Percentiles rank a stretch among this genome's conserved stretches.
These are phyloP conservation scores for Corella eumyota DNA, from an alignment of 23 tunicate genomes.

Conservation along the genomic window DNA sequence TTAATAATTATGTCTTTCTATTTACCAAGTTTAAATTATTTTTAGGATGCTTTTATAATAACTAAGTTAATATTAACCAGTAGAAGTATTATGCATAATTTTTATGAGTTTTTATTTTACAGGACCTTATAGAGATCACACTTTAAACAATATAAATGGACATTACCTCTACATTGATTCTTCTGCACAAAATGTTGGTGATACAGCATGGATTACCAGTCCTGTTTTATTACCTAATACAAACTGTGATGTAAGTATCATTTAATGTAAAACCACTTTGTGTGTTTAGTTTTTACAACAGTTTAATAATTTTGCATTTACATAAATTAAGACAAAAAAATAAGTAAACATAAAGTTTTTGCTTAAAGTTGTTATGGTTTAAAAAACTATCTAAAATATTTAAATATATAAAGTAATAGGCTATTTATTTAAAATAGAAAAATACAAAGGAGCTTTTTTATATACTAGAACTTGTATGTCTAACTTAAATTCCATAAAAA, in stretches of 20 bases:
- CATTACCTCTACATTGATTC: conserved; percentile 28
- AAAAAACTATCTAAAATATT: no score
- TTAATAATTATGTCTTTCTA: no score
- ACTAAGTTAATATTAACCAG: neutral
- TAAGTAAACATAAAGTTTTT: neutral
- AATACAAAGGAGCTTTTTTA: no score
- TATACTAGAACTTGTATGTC: no score
- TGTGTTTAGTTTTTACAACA: neutral
- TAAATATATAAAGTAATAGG: no score
- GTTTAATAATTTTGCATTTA: no score
- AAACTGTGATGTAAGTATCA: conserved; percentile 39
- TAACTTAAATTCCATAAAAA: no score
- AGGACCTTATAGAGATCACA: conserved; percentile 89
- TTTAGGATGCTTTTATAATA: no score
- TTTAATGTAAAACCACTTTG: neutral
- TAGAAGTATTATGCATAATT: neutral
- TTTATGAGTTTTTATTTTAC: neutral
- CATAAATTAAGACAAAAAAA: neutral
- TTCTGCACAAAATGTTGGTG: conserved; percentile 22
- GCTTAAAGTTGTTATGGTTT: no score
- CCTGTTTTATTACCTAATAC: conserved; percentile 24
- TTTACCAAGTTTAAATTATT: no score
- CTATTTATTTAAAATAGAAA: no score
- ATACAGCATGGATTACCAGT: conserved; percentile 70
- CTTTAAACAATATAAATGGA: conserved; percentile 27